Base-by-base conservation (phyloP, 37 sponge, comb jelly and placozoan genomes). In the Eunapius fragilis region DNA sequence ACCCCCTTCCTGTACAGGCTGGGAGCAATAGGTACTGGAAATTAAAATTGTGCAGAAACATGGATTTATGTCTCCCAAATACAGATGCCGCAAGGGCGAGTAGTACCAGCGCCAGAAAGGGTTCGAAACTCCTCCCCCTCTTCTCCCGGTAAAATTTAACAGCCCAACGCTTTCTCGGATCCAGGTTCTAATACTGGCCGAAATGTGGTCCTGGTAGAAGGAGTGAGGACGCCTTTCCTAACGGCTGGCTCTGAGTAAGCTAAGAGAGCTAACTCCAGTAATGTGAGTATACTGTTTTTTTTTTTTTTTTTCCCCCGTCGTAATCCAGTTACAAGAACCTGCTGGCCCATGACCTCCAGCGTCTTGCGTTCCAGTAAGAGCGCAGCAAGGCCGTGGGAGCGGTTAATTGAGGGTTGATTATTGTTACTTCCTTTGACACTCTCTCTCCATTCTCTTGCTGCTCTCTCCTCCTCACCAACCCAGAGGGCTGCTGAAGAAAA, bases 221-320 rank as follows among this genome's bases (percentile, higher is more conserved):
- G 97, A 41, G 99, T 90, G 37, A 77, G 99, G 68, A 98, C 99
- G 27, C 99, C 99, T 1, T 98, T 98, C 77, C 94, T 95, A 33
- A 92, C 82, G 34, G 76, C 93, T 69, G 96, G 97, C 11, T 85
- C 92, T 19, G 92, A 91, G 94, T 96, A 68, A 87, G 94, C 71
- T 24, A 68, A 34, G 25, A 27, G 0, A 36, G 68, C 26, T 23
- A 80, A 28, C 30, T 14, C 25, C 30, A 67, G 70, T 27, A 80
- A 25, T 19, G 81, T 31, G 81, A 68, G 35, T 27, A 9, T 72
- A 47, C 32, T 33, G 74, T 72, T 73, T 74, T 13, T 33, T 48
- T 73, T 74, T 13, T 33, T 48, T 82, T 11, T 0, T 27, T 9
- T 33, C 31, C 31, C 25, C 31, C 25, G 24, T 83, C 71, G 12